Evolutionary conservation across 2,113 vertebrate genomes (phyloP), one percentile per base, ranked within the genome.

Genomic region (Mus pahari): DNA sequence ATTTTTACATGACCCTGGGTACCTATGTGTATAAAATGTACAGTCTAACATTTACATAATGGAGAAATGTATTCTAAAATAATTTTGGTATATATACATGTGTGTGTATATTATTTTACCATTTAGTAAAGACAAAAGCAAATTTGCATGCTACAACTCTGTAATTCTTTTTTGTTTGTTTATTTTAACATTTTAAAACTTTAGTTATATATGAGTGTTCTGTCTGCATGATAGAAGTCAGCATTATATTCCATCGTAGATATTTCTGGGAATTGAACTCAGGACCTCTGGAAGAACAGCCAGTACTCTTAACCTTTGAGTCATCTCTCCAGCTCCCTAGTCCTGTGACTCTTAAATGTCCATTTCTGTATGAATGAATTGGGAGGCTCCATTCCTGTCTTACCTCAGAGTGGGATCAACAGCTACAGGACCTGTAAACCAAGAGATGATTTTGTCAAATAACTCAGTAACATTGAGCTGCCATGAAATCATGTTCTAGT

Each of bases 371-470:
- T n/a, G 19, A 36, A 5, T 62, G 1, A 74, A 39, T 50, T 53
- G 74, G 89, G 53, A 36, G 55, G 26, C 5, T n/a, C 62, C 42
- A 2, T 26, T 45, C n/a, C 22, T 12, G 33, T 87, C 97, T 97
- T 96, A 98, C 97, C 97, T 97, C 81, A 94, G 53, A 3, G 97
- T 97, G 24, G 92, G 48, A 48, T 98, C 97, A 24, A 42, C 94
- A 2, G n/a, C 13, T 7, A 86, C 94, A 91, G 89, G 53, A 94
- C 96, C 97, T 98, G 97, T 95, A 89, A 92, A 96, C 68, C 79
- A 93, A 98, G 86, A 97, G 13, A 96, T 11, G 20, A 73, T 22
- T 53, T 71, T 17, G 82, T 97, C 68, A 98, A 12, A 82, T 19
- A 20, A 94, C 0, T 3, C 86, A 86, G 50, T 75, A 31, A 39